Evolutionary conservation across 2,113 vertebrate genomes (phyloP).

Genomic region (Nothobranchius furzeri): DNA sequence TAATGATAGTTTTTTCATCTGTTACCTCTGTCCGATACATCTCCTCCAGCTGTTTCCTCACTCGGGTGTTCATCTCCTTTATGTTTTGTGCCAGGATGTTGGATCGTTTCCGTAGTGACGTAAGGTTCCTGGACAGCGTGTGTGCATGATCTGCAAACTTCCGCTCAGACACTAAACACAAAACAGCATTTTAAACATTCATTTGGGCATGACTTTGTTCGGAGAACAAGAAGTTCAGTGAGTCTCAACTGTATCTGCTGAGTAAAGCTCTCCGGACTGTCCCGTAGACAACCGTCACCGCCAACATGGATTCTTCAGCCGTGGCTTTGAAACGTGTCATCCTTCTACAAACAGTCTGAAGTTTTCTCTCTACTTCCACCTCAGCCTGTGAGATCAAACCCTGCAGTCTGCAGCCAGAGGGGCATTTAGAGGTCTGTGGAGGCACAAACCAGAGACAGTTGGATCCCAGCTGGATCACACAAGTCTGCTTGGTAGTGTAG

Average conservation of each 20-base stretch:
- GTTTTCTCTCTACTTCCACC: slow-evolving; percentile 27
- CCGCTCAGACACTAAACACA: slow-evolving; percentile 58
- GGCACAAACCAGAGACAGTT: background rate
- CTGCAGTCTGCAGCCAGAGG: slow-evolving; percentile 77
- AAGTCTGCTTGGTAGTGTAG: background rate
- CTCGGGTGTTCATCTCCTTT: slow-evolving; percentile 5
- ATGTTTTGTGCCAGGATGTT: slow-evolving; percentile 40
- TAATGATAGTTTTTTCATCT: background rate
- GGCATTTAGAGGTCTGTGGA: slow-evolving; percentile 65
- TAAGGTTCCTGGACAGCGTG: slow-evolving; percentile 57
- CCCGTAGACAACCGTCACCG: slow-evolving; percentile 55
- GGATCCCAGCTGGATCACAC: background rate
- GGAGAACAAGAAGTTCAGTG: too few species aligned
- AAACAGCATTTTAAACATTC: background rate
- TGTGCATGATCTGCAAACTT: slow-evolving; percentile 49
- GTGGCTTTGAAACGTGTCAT: background rate
- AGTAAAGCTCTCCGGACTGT: slow-evolving; percentile 48
- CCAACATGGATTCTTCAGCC: slow-evolving; percentile 40
- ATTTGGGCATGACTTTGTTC: too few species aligned
- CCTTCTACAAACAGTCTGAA: slow-evolving; percentile 57
- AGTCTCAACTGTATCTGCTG: slow-evolving; percentile 62
- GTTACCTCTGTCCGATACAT: slow-evolving; percentile 71
- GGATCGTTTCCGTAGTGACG: slow-evolving; percentile 46
- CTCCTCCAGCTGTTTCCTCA: slow-evolving; percentile 60
- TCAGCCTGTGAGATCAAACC: slow-evolving; percentile 65